phyloP scores from a whole-genome alignment of 2,797 vertebrate species.

The Australoheros facetus region DNA sequence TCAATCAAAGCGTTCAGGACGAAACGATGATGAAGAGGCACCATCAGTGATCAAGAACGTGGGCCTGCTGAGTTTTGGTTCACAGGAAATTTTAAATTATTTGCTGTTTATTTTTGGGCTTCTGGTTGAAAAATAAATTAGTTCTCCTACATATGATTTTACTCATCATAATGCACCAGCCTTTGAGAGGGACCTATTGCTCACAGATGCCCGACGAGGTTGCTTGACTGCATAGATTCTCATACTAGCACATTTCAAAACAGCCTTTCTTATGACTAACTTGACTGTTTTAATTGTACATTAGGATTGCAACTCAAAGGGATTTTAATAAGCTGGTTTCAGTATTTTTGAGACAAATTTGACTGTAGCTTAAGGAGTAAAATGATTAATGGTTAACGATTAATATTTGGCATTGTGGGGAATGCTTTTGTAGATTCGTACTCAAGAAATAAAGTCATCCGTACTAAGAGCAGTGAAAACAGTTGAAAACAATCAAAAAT shows the following conservation, averaged over 20 bases:
- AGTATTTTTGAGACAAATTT: not conserved
- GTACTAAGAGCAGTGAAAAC: not conserved
- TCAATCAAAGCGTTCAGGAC: not conserved
- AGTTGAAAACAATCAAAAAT: not conserved
- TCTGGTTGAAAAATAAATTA: fast-evolving
- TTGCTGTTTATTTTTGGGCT: not conserved
- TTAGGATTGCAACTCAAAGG: not conserved
- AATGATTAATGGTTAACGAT: not conserved
- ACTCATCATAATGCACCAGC: not conserved
- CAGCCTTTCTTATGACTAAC: not conserved
- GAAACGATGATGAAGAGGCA: not conserved
- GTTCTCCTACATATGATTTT: not conserved
- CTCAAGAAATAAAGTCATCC: not conserved
- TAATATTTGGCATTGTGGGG: not conserved
- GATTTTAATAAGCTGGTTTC: not conserved
- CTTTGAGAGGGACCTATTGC: constrained; percentile 10
- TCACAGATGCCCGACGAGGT: not conserved
- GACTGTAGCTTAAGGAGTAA: not conserved
- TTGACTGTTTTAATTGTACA: not conserved
- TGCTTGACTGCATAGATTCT: not conserved
- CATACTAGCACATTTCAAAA: not conserved
- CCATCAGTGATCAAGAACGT: not conserved
- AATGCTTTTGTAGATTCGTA: too few relatives aligned
- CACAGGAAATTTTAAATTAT: not conserved
- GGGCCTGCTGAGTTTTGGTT: not conserved